These are phyloP conservation scores for Cyclargus thomasi DNA, from an alignment of 1,140 invertebrate genomes.

Conservation along the genomic window DNA sequence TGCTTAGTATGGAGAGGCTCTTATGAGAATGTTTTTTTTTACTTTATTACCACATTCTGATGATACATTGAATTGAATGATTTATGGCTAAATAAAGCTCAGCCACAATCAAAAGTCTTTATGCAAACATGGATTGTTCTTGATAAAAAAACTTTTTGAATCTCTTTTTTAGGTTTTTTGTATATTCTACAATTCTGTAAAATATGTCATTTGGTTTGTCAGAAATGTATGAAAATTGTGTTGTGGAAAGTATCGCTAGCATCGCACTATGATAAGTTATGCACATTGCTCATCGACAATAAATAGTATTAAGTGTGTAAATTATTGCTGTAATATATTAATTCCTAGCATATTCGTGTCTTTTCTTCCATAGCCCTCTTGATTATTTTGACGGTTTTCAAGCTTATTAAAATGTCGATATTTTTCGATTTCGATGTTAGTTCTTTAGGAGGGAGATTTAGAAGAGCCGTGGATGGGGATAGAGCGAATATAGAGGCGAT, in stretches of 20 bases:
- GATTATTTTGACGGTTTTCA: constrained; percentile 25
- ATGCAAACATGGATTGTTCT: not conserved
- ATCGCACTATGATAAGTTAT: not conserved
- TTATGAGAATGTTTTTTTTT: too few species aligned
- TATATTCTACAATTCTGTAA: not conserved
- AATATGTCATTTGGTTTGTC: not conserved
- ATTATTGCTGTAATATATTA: constrained; percentile 63
- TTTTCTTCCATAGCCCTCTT: constrained; percentile 38
- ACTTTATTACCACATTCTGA: too few species aligned
- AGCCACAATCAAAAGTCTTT: too few species aligned
- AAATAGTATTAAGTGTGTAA: constrained; percentile 33
- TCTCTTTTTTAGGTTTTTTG: not conserved
- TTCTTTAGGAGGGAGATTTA: constrained; percentile 44
- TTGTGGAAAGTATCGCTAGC: not conserved
- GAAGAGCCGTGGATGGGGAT: constrained; percentile 57
- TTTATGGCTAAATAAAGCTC: too few species aligned
- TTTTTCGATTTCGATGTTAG: constrained; percentile 58
- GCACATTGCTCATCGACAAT: not conserved
- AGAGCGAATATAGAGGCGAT: constrained; percentile 47
- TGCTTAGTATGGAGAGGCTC: too few species aligned
- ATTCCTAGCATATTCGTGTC: constrained; percentile 39
- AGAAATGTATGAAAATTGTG: not conserved
- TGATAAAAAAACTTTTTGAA: not conserved
- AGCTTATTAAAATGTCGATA: constrained; percentile 48
- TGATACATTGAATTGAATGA: too few species aligned